Evolutionary conservation across 2,888 invertebrate species (phyloP).

Genomic region (Dastarcus helophoroides): DNA sequence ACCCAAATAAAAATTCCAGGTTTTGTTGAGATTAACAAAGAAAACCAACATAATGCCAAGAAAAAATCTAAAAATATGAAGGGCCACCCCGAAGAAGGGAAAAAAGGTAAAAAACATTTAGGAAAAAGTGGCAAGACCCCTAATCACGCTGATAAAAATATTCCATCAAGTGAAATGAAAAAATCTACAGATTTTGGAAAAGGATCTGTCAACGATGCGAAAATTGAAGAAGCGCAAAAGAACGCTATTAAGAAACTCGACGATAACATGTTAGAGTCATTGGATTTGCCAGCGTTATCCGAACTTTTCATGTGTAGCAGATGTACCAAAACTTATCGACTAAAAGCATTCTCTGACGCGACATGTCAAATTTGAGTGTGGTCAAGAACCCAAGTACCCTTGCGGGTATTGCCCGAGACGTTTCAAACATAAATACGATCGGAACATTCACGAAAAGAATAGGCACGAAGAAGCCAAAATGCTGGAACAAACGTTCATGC

Average conservation of each 20-base stretch:
- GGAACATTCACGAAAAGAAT: constrained; percentile 36
- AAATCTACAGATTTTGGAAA: no score
- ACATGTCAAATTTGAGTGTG: constrained; percentile 43
- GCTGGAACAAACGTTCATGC: no score
- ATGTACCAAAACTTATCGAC: constrained; percentile 41
- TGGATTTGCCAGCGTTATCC: neutral
- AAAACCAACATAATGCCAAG: no score
- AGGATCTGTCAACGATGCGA: neutral
- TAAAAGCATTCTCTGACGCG: constrained; percentile 42
- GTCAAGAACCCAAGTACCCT: constrained; percentile 48
- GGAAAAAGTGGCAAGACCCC: no score
- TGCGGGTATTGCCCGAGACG: constrained; percentile 51
- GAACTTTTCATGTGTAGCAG: constrained; percentile 29
- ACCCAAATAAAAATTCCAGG: no score
- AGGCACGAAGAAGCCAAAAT: constrained; percentile 26
- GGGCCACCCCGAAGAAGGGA: no score
- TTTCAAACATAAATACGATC: constrained; percentile 41
- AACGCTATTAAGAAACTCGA: neutral
- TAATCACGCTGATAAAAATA: no score
- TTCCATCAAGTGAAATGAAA: no score
- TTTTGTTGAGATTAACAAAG: no score
- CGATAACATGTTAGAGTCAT: neutral
- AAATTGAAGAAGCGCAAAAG: neutral
- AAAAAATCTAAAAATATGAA: no score
- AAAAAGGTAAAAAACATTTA: no score